Base-by-base conservation (phyloP, 2,113 vertebrate species). In the Orcinus orca region DNA sequence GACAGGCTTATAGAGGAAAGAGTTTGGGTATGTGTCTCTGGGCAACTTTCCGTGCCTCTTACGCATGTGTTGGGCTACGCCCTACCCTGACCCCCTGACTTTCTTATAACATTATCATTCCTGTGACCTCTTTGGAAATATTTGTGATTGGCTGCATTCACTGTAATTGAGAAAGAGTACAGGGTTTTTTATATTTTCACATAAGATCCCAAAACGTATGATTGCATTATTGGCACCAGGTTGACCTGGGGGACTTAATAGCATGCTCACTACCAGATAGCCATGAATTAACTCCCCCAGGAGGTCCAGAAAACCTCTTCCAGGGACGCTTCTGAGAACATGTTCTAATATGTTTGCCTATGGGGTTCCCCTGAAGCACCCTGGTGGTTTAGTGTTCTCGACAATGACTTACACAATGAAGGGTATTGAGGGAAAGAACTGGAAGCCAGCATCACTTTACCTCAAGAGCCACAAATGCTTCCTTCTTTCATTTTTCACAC, bases 391-490 rank as follows among this genome's bases (percentile, higher is more conserved):
- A 92, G 63, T 87, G 68, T 98, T 99, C 98, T 99, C 98, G 97
- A 98, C 98, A 98, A 98, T 98, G 98, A 98, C 98, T 98, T 96
- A 97, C 91, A 88, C 95, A 95, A 96, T 63, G 89, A 68, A 97
- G 94, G 98, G 95, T 88, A 97, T 94, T 96, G 95, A 23, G 92
- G 97, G 92, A 95, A 98, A 98, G 88, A 97, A 94, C 94, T 98
- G 97, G 98, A 97, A 98, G 87, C 88, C 80, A 97, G 21, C 97
- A 98, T 97, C 97, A 91, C 8, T 96, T 97, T 93, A 96, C 95
- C 98, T 98, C 98, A 98, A 98, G 98, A 98, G 98, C 98, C 99
- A 98, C 98, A 98, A 95, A 93, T 90, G 92, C 47, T 98, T 99
- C 98, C 98, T 98, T 98, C 96, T 96, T 95, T 89, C 95, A 97